Conservation (phyloP, 2,888 invertebrate genomes). For the Ichneumoninae sp. region DNA sequence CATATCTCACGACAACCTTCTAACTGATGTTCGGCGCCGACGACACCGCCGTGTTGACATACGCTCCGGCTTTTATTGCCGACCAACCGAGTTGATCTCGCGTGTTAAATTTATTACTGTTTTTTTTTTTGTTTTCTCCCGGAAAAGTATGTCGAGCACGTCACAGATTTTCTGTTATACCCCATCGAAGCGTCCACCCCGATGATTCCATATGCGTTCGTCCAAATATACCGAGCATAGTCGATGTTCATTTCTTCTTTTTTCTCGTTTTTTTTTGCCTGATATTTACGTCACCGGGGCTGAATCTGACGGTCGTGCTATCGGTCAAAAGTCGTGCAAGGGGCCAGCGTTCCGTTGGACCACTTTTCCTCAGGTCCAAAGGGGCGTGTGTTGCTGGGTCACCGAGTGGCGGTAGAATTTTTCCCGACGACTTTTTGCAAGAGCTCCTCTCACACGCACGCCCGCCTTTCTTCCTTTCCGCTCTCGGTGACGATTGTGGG, state of each 20-base stretch:
- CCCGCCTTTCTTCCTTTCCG: not conserved
- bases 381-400: not conserved
- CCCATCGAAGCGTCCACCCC: slow-evolving; percentile 21
- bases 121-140: too few relatives aligned
- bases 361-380: not conserved
- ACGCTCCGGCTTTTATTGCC: slow-evolving; percentile 21
- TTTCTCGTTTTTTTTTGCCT: not conserved
- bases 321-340: slow-evolving; percentile 1
- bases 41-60: slow-evolving; percentile 15
- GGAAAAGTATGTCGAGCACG: slow-evolving; percentile 27
- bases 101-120: slow-evolving; percentile 20
- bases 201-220: slow-evolving; percentile 14
- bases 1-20: not conserved
- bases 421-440: not conserved
- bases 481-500: not conserved
- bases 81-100: slow-evolving; percentile 38
- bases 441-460: not conserved
- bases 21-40: slow-evolving; percentile 17
- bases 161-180: not conserved
- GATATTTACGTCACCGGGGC: slow-evolving; percentile 9
- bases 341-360: not conserved
- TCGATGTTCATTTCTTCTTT: slow-evolving; percentile 8
- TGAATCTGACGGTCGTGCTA: not conserved
- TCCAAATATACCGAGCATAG: slow-evolving; percentile 15
- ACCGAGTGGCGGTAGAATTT: not conserved